Percentiles rank a stretch among this genome's conserved stretches.
phyloP scores from a whole-genome alignment of 2,113 vertebrate genomes.

The Eublepharis macularius region DNA sequence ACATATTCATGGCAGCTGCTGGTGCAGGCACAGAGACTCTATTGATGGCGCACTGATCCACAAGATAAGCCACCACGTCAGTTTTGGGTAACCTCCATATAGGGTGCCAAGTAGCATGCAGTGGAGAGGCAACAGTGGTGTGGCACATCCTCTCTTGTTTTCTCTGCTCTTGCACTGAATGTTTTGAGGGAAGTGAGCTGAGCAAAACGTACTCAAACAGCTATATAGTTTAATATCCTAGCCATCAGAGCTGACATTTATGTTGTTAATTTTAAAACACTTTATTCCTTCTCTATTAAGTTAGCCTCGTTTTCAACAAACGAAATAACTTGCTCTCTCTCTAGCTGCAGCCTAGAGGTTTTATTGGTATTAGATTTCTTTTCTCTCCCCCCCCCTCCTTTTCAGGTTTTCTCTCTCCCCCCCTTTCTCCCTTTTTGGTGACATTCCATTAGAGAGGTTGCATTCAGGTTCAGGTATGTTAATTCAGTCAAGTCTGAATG shows the following conservation, averaged over 20 bases:
- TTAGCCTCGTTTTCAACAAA: not conserved
- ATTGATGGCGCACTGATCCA: not conserved
- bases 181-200: not conserved
- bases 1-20: not conserved
- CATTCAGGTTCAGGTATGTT: not conserved
- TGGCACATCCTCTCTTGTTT: accelerated
- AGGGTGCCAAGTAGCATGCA: not conserved
- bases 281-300: conserved; percentile 49
- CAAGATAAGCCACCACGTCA: not conserved
- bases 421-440: not conserved
- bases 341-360: not conserved
- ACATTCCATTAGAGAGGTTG: not conserved
- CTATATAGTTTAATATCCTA: not conserved
- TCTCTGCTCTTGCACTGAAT: accelerated
- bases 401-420: not conserved
- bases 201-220: not conserved
- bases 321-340: conserved; percentile 6
- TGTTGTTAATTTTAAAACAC: conserved; percentile 41
- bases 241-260: conserved; percentile 13
- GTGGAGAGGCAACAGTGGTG: not conserved
- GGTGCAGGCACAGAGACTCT: not conserved
- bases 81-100: not conserved
- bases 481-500: not conserved
- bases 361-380: accelerated
- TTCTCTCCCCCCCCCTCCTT: not conserved